Base-by-base conservation (phyloP, 2,888 invertebrate species). In the Camponotus fellah region DNA sequence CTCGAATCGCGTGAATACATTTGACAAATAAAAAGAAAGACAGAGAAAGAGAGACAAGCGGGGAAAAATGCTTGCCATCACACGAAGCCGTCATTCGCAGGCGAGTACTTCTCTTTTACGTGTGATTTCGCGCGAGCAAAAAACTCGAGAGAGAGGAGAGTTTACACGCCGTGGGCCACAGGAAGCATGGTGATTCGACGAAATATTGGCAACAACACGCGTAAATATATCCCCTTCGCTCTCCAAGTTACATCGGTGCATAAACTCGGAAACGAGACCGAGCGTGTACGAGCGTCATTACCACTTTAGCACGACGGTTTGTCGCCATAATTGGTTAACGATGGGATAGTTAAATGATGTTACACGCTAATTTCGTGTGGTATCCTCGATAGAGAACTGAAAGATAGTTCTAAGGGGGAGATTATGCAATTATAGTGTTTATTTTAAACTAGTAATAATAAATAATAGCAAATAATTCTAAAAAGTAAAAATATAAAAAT, bases 1-100 rank as follows among this genome's bases (percentile, higher is more conserved):
- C 86, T 88, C 66, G 85, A 80, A 86, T 90, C 85, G 87, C 88
- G 84, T 82, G 90, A 90, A 86, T 71, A 82, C 85, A 80, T 80
- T 75, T 74, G 82, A 82, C 68, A 64, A 62, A 71, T 71, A 62
- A 79, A 68, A 81, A 71, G 75, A 64, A 37, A 64, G 17, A 64
- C 9, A 64, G 34, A 34, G 58, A 53, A 65, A 66, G 72, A 62
- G 49, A 72, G 69, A 82, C 62, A 82, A 82, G 34, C 58, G 80
- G 14, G 62, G 75, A 83, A 83, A 87, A 86, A 86, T 80, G 58
- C 32, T 82, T 82, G 74, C 69, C 85, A 75, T 83, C 81, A 66
- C 60, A 69, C 81, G 81, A 46, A 69, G 26, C 86, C 79, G 85
- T 86, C 85, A 82, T 84, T 83, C 68, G 66, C 87, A 85, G 82